Evolutionary conservation across 2,797 vertebrate species (phyloP), one percentile per base, ranked within the genome.

Genomic region (Emys orbicularis): DNA sequence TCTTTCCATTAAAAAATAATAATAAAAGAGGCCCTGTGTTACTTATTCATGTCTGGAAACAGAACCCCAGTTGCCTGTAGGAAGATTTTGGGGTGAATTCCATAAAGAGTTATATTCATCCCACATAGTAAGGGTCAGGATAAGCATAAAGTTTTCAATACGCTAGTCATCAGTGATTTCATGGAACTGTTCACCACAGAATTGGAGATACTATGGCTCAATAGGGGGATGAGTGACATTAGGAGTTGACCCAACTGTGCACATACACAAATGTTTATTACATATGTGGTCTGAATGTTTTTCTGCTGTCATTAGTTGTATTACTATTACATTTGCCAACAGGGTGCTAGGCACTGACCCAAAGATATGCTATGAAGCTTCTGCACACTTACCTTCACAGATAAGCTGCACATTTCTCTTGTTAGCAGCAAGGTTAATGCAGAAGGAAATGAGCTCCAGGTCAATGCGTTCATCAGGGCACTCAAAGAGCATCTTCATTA

Each of bases 351-450:
- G 31, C 31, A 61, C 31, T 34, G 31, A 34, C 31, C 49, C 34
- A 81, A 52, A 72, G 16, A 83, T 81, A 86, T 65, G 68, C 57
- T 49, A 10, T 11, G 37, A 81, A 89, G 61, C 50, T 83, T 90
- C 31, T 57, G 29, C 25, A 52, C 13, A 68, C 91, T 86, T 92
- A 99, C 99, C 99, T 99, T 99, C 99, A 98, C 99, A 99, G 97
- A 99, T 99, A 83, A 99, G 98, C 84, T 99, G 99, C 5, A 99
- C 99, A 12, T 99, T 99, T 97, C 98, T 99, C 97, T 99, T 99
- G 97, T 99, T 99, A 61, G 99, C 99, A 83, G 99, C 99, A 96
- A 99, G 98, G 97, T 99, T 99, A 97, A 99, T 99, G 97, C 99
- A 99, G 98, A 99, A 99, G 12, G 99, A 99, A 97, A 99, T 99